These are phyloP conservation scores for Gallinago undulata DNA, from an alignment of 2,113 vertebrate species.

Conservation along the genomic window DNA sequence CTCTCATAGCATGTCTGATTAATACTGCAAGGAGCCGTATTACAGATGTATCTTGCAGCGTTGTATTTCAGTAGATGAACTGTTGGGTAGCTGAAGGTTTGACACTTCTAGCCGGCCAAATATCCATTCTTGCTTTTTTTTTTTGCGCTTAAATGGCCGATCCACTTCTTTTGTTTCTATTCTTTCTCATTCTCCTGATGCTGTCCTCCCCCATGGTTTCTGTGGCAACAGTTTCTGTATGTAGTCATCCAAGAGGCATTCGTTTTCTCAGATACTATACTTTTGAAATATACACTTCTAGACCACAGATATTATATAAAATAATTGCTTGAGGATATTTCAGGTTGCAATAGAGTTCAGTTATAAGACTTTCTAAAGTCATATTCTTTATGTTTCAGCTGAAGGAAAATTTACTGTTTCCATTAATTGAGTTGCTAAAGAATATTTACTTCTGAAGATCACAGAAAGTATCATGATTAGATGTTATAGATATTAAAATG, in stretches of 20 bases:
- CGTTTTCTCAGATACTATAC: slow-evolving; percentile 10
- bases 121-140: neutral
- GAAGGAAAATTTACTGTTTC: neutral
- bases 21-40: neutral
- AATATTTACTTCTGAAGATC: neutral
- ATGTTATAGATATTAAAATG: neutral
- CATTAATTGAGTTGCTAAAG: neutral
- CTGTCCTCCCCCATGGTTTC: slow-evolving; percentile 64
- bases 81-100: neutral
- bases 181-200: slow-evolving; percentile 25
- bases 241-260: slow-evolving; percentile 20
- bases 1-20: neutral
- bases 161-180: slow-evolving; percentile 42
- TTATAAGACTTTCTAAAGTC: neutral
- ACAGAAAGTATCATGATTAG: neutral
- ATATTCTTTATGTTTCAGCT: neutral
- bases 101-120: neutral
- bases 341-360: neutral
- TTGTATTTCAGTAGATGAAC: neutral
- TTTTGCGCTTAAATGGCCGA: neutral
- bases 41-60: neutral
- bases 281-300: slow-evolving; percentile 10
- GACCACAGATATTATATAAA: neutral
- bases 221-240: slow-evolving; percentile 52
- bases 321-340: neutral